A percentile compares a stretch with the other conserved stretches of the same genome.
phyloP scores from a whole-genome alignment of 2,888 invertebrate species.

The Mactromeris polynyma region DNA sequence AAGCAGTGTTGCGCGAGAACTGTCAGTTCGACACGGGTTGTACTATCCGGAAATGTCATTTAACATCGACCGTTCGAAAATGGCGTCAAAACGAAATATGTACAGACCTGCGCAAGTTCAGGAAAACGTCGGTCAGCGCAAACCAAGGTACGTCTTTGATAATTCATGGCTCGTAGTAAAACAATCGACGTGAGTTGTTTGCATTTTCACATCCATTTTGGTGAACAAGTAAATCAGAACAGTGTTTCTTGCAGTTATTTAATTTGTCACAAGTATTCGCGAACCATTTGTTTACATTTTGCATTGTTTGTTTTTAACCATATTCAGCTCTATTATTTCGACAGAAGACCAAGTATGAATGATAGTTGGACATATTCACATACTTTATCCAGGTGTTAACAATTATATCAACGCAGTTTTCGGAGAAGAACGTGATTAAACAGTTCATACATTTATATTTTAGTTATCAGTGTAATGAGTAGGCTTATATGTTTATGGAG shows the following conservation, averaged over 20 bases:
- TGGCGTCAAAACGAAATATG: conserved; percentile 78
- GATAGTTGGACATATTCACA: too few species aligned
- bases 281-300: neutral
- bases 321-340: too few species aligned
- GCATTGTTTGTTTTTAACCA: neutral
- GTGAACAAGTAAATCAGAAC: neutral
- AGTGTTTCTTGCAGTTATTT: neutral
- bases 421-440: too few species aligned
- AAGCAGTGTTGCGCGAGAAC: too few species aligned
- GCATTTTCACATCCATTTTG: neutral
- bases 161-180: too few species aligned
- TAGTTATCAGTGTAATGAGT: too few species aligned
- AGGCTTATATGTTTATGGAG: too few species aligned
- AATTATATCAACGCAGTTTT: too few species aligned
- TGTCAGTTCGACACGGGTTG: too few species aligned
- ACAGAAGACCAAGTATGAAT: too few species aligned
- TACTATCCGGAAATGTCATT: neutral
- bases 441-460: too few species aligned
- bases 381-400: too few species aligned
- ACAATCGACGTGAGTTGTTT: neutral
- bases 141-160: conserved; percentile 67
- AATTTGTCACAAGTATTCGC: neutral
- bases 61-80: conserved; percentile 52
- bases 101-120: conserved; percentile 78
- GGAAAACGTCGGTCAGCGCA: conserved; percentile 73